Base-by-base conservation (phyloP, 2,888 invertebrate genomes). In the Sinohyriopsis cumingii region DNA sequence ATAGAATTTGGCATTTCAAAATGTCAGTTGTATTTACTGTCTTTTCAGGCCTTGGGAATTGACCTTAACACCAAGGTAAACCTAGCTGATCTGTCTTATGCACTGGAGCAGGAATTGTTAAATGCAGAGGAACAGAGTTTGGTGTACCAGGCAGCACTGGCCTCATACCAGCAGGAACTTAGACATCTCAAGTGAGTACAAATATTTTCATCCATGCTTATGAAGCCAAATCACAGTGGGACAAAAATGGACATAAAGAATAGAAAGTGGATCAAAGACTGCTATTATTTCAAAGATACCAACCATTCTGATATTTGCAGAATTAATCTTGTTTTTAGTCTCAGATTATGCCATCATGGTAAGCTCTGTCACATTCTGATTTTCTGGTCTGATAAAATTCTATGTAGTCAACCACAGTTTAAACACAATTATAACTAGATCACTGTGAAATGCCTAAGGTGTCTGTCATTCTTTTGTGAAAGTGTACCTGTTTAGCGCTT, bases 161-260 rank as follows among this genome's bases (percentile, higher is more conserved):
- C 81, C 59, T 81, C 87, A 5, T 86, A 79, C 69, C 86, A 86
- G 65, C 82, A 86, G 60, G 88, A 89, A 70, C 79, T 88, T 53
- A 72, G 79, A 71, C 81, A 84, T 73, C 78, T 86, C 55, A 87
- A 84, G 88, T 86, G 78, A 68, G 80, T 74, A 22, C 19, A 19
- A n/a, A 18, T 56, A 9, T 20, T 22, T 45, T 65, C 24, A 15
- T 25, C 9, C n/a, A n/a, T 65, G 19, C 9, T 9, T 55, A 25
- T 24, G 45, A 65, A 22, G 56, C 56, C 18, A 28, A 18, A 5
- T 65, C 28, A 22, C 24, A 19, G 64, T 63, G 20, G 53, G 19
- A 24, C 3, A 4, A 25, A 45, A 18, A 61, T 24, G 25, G 25
- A 24, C 2, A 15, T 15, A 45, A 15, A 15, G 45, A 45, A 45